A percentile compares a stretch with the other conserved stretches of the same genome.
phyloP scores from a whole-genome alignment of 2,797 vertebrate species.

The Etheostoma perlongum region DNA sequence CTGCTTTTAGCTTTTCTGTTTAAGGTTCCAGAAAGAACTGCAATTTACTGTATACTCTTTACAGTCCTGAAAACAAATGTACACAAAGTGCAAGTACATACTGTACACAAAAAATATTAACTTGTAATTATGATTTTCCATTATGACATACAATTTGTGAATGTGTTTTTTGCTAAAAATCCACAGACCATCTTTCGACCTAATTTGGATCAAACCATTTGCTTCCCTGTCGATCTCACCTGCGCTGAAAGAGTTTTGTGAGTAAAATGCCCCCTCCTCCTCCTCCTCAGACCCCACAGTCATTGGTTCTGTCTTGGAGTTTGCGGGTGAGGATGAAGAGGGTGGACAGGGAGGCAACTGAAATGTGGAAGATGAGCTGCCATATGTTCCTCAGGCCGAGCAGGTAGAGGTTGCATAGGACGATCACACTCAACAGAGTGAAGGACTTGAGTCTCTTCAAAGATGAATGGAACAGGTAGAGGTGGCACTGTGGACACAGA shows the following conservation, averaged over 20 bases:
- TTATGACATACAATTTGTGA: not conserved
- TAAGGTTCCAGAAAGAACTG: slow-evolving; percentile 15
- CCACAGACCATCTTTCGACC: not conserved
- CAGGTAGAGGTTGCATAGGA: slow-evolving; percentile 91
- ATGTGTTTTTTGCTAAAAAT: slow-evolving; percentile 32
- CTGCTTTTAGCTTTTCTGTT: slow-evolving; percentile 8
- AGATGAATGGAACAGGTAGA: slow-evolving; percentile 94
- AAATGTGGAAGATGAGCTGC: slow-evolving; percentile 94
- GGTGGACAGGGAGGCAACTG: slow-evolving; percentile 89
- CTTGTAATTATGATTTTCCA: slow-evolving; percentile 9
- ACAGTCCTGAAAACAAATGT: slow-evolving; percentile 36
- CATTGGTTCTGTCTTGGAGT: slow-evolving; percentile 86
- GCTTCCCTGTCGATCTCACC: slow-evolving; percentile 24
- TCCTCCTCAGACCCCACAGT: slow-evolving; percentile 89
- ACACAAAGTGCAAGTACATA: slow-evolving; percentile 61
- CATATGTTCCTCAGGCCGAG: slow-evolving; percentile 90
- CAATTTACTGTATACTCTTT: slow-evolving; percentile 16
- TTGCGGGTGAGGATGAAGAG: slow-evolving; percentile 89
- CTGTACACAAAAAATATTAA: slow-evolving; percentile 24
- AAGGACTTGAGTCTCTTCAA: slow-evolving; percentile 88
- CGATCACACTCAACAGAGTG: slow-evolving; percentile 82
- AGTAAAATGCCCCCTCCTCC: slow-evolving; percentile 16
- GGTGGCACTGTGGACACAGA: slow-evolving; percentile 87
- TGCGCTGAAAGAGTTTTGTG: slow-evolving; percentile 16
- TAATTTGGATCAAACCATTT: not conserved